Percentiles rank a stretch among this genome's conserved stretches.
phyloP scores from a whole-genome alignment of 2,113 vertebrate species.

The Zosterops pallidus region DNA sequence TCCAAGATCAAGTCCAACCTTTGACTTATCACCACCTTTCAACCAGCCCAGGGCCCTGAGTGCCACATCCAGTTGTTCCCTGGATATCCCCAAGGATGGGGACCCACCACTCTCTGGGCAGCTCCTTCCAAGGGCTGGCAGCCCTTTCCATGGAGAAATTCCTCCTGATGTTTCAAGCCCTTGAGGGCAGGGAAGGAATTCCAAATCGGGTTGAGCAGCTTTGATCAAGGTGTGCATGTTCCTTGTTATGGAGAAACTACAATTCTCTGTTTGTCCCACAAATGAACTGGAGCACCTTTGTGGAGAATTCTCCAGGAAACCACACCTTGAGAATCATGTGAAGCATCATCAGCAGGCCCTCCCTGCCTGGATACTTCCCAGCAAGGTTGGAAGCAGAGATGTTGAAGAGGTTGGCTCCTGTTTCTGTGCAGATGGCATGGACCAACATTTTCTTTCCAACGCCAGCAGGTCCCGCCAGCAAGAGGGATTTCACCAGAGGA shows the following conservation, averaged over 20 bases:
- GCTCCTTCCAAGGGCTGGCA: background rate
- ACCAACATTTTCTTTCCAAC: conserved; percentile 87
- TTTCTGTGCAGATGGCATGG: conserved; percentile 83
- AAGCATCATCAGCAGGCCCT: conserved; percentile 76
- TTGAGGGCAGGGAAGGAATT: background rate
- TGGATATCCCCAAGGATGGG: background rate
- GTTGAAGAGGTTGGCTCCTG: conserved; percentile 86
- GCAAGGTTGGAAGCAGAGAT: conserved; percentile 72
- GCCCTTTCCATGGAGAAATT: background rate
- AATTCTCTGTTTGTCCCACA: background rate
- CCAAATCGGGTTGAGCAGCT: background rate
- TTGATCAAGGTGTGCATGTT: background rate
- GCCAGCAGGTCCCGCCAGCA: conserved; percentile 79
- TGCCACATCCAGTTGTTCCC: accelerated
- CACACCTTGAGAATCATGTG: conserved; percentile 83
- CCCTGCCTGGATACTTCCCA: conserved; percentile 78
- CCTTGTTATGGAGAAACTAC: background rate
- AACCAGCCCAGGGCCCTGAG: background rate
- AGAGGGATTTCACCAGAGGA: conserved; percentile 77
- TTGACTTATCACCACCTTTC: background rate
- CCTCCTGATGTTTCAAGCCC: background rate
- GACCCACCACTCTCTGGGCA: background rate
- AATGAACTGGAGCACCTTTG: background rate
- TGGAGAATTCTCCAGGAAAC: background rate
- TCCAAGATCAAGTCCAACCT: background rate